Percentiles rank a stretch among this genome's conserved stretches.
Conservation (phyloP, 2,113 vertebrate genomes). For the Gopherus evgoodei region DNA sequence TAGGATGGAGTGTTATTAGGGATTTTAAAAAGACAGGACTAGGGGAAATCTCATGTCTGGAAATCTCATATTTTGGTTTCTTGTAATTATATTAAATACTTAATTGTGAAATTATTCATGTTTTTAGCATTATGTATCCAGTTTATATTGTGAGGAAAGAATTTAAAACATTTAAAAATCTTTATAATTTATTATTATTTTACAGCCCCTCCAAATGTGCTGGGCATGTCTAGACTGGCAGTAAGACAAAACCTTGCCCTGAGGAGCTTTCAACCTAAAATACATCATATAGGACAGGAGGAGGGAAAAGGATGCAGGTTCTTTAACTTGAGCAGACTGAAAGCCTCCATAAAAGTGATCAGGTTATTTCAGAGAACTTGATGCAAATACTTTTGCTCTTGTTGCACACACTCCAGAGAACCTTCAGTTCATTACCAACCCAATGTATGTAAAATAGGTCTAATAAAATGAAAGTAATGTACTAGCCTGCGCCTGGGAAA, state of each 20-base stretch:
- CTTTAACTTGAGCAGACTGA: background rate
- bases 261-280: background rate
- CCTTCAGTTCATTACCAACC: background rate
- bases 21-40: background rate
- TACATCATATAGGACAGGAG: background rate
- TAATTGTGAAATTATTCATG: background rate
- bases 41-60: background rate
- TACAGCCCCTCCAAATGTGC: background rate
- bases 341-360: background rate
- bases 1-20: background rate
- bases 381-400: background rate
- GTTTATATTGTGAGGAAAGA: background rate
- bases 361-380: background rate
- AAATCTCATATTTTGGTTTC: background rate
- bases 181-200: background rate
- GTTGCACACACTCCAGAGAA: background rate
- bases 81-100: background rate
- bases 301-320: background rate
- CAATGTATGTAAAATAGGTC: background rate
- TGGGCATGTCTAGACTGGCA: background rate
- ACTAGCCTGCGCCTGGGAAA: background rate
- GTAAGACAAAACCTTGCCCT: background rate
- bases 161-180: background rate
- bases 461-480: background rate
- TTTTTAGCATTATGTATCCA: background rate